Percentiles rank a stretch among this genome's conserved stretches.
phyloP scores from a whole-genome alignment of 2,113 vertebrate genomes.

The Philantomba maxwellii region DNA sequence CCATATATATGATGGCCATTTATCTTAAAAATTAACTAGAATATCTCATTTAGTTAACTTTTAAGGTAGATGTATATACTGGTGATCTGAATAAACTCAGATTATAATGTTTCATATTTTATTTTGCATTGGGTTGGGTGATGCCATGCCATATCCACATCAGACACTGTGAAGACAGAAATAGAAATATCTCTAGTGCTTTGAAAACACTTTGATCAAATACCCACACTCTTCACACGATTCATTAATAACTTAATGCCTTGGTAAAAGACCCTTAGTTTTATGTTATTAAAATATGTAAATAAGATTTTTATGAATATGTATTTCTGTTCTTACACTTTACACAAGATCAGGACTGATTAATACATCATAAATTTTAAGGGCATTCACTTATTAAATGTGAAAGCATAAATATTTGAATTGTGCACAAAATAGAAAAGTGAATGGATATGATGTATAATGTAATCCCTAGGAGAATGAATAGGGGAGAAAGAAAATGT shows the following conservation, averaged over 20 bases:
- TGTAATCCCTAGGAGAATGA: background rate
- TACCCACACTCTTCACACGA: background rate
- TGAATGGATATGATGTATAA: background rate
- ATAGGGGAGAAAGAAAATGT: background rate
- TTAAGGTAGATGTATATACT: background rate
- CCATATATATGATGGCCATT: too few relatives aligned
- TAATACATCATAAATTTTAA: background rate
- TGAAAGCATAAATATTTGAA: background rate
- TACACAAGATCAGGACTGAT: background rate
- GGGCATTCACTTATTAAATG: background rate
- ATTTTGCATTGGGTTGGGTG: background rate
- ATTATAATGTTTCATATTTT: background rate
- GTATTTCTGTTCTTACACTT: background rate
- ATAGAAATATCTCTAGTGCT: background rate
- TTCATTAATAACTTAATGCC: background rate
- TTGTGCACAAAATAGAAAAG: background rate
- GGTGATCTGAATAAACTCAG: background rate
- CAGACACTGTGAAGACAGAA: background rate
- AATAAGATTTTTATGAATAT: background rate
- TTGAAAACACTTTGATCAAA: background rate
- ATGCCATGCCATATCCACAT: background rate
- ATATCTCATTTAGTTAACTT: background rate
- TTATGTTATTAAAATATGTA: background rate
- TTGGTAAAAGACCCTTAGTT: background rate
- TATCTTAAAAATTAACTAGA: background rate